Percentiles rank a stretch among this genome's conserved stretches.
phyloP scores from a whole-genome alignment of 2,888 invertebrate genomes.

The Papilio protenor region DNA sequence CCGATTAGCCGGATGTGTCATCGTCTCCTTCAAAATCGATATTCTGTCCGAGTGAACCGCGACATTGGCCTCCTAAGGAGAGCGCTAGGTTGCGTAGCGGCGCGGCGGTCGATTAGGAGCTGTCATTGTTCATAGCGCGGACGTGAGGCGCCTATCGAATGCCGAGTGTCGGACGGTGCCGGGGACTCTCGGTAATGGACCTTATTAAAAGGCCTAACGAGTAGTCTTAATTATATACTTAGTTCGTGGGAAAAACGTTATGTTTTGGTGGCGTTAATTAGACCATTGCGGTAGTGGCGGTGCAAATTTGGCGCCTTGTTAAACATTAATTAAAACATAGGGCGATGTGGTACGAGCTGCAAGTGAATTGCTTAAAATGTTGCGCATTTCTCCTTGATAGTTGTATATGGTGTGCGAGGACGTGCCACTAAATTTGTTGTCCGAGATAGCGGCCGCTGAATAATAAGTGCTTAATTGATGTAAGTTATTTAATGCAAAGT shows the following conservation, averaged over 20 bases:
- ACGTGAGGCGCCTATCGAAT: constrained; percentile 67
- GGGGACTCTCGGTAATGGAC: constrained; percentile 55
- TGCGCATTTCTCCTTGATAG: constrained; percentile 55
- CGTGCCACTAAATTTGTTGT: constrained; percentile 48
- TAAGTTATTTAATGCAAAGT: not conserved
- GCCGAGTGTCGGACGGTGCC: not conserved
- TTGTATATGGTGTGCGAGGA: constrained; percentile 58
- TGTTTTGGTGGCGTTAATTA: constrained; percentile 64
- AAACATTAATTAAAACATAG: constrained; percentile 39
- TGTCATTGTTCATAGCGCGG: constrained; percentile 71
- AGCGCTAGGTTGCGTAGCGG: constrained; percentile 74
- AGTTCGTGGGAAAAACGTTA: constrained; percentile 67
- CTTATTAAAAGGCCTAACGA: constrained; percentile 67
- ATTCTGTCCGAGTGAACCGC: constrained; percentile 70
- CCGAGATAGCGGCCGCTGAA: not conserved
- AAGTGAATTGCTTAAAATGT: constrained; percentile 64
- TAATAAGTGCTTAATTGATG: constrained; percentile 35
- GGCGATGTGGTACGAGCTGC: constrained; percentile 47
- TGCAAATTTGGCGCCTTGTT: constrained; percentile 32
- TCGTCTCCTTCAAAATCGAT: constrained; percentile 69
- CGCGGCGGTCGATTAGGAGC: constrained; percentile 71
- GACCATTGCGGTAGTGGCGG: constrained; percentile 55
- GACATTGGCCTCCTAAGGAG: constrained; percentile 79
- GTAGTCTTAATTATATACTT: constrained; percentile 72
- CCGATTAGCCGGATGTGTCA: constrained; percentile 74